Evolutionary conservation across 2,113 vertebrate genomes (phyloP).

Genomic region (Cinclus mexicanus): DNA sequence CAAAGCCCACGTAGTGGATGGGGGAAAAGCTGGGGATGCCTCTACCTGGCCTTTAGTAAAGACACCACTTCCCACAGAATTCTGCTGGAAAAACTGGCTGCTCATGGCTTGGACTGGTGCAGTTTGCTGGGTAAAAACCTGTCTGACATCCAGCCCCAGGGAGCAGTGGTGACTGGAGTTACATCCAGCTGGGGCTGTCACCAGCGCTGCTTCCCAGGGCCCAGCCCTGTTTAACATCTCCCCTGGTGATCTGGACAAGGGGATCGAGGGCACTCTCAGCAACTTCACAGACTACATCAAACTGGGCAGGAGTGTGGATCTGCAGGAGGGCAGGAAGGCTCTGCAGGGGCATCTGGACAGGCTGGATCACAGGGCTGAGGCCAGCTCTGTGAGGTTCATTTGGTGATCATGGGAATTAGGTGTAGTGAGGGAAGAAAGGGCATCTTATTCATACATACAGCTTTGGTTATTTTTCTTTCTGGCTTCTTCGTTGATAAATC

Average conservation of each 20-base stretch:
- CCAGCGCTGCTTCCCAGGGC: background rate
- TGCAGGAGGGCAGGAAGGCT: background rate
- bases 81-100: background rate
- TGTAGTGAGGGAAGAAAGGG: background rate
- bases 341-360: background rate
- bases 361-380: background rate
- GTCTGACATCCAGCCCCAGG: background rate
- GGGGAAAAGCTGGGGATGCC: no score
- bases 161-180: background rate
- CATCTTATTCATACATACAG: background rate
- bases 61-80: rapidly evolving
- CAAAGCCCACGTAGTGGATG: no score
- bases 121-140: background rate
- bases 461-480: background rate
- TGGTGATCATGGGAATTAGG: background rate
- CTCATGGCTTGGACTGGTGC: background rate
- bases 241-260: background rate
- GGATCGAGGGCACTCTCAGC: background rate
- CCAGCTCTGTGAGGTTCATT: background rate
- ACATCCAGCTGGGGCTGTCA: background rate
- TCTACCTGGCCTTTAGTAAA: rapidly evolving
- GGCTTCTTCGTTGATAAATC: background rate
- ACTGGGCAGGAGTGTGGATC: background rate
- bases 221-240: background rate
- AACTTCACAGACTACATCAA: background rate